phyloP scores from a whole-genome alignment of 2,113 vertebrate genomes.

The Myocastor coypus region DNA sequence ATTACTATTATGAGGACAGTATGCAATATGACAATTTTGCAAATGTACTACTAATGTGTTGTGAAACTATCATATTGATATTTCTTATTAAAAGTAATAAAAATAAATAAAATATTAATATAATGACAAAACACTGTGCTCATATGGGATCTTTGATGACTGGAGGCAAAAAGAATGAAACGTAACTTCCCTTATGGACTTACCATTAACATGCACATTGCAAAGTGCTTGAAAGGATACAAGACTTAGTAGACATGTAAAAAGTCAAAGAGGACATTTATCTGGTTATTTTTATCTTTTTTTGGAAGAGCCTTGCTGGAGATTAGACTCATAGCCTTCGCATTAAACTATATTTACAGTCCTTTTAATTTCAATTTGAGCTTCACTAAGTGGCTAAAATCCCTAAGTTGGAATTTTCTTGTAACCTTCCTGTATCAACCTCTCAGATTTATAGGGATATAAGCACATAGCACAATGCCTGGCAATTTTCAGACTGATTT shows the following conservation, averaged over 20 bases:
- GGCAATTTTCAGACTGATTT: background rate
- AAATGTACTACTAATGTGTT: no score
- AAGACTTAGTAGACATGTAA: background rate
- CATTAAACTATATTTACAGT: background rate
- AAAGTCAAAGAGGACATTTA: background rate
- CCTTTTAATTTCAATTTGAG: background rate
- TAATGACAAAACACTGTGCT: accelerated
- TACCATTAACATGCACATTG: background rate
- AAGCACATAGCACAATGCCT: background rate
- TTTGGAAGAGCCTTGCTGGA: background rate
- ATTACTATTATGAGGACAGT: no score
- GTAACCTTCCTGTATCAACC: background rate
- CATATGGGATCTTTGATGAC: background rate
- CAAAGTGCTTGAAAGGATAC: background rate
- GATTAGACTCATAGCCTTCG: background rate
- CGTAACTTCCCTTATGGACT: background rate
- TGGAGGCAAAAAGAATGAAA: background rate
- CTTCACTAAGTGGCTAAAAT: background rate
- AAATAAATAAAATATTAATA: no score
- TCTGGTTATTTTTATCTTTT: background rate
- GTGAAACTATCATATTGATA: no score
- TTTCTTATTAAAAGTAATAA: no score
- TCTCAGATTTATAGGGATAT: background rate
- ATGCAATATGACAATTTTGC: no score
- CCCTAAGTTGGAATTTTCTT: background rate